Evolutionary conservation across 2,888 invertebrate species (phyloP), one percentile per base, ranked within the genome.

Genomic region (Polyommatus icarus): DNA sequence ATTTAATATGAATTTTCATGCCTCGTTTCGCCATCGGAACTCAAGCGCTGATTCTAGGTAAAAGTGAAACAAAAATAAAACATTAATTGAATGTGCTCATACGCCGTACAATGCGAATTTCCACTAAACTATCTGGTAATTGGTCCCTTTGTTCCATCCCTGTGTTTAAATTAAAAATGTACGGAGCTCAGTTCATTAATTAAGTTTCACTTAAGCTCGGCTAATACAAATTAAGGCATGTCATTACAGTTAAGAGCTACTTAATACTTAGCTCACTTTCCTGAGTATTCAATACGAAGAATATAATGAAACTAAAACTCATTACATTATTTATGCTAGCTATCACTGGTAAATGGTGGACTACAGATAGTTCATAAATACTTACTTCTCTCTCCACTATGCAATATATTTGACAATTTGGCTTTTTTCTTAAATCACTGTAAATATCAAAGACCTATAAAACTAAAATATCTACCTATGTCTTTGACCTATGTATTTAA

Each of bases 121-220:
- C 29, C 67, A 29, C 15, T 12, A 46, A 46, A 46, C 46, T 46
- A 73, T 46, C 20, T 12, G 15, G 1, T 73, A 46, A 73, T 40
- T 46, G 12, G 46, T 40, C 20, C 72, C 46, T 40, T 46, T 40
- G 72, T 24, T 20, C 20, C 46, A 12, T 46, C 4, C 15, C 24
- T 24, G 20, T 46, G 40, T 46, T 73, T 46, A 20, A 73, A 46
- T 73, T 46, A 40, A 73, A 73, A 73, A 20, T 72, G 20, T 72
- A 72, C n/a, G 20, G 72, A 72, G 40, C 18, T 24, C 24, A 61
- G 40, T 36, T 36, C 20, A 20, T 72, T 20, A 72, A 72, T 36
- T 72, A 73, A 46, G 72, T 73, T 73, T n/a, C 24, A 73, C 72
- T 73, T 73, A 24, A 73, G 20, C n/a, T 40, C 67, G 29, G 29